These are phyloP conservation scores for Eumeta japonica DNA, from an alignment of 1,140 invertebrate species.

Conservation along the genomic window DNA sequence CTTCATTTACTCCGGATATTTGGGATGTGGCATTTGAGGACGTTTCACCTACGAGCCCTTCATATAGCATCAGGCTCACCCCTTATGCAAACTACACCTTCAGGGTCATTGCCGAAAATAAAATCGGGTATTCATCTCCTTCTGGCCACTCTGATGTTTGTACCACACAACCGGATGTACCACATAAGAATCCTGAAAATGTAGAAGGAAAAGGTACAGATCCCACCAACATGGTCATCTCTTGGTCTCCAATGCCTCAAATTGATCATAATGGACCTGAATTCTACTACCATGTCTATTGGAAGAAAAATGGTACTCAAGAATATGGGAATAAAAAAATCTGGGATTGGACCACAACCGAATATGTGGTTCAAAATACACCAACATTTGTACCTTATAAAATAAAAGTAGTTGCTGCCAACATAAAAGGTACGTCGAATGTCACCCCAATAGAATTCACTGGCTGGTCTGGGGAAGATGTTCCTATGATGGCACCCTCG, in stretches of 20 bases:
- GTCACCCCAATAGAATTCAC: conserved; percentile 76
- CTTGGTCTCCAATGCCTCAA: conserved; percentile 66
- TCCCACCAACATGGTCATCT: conserved; percentile 89
- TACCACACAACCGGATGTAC: conserved; percentile 83
- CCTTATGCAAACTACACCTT: conserved; percentile 98
- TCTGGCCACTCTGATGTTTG: conserved; percentile 81
- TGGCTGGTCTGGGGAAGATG: conserved; percentile 95
- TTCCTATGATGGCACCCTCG: conserved; percentile 76
- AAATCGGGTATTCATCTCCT: conserved; percentile 86
- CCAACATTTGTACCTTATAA: conserved; percentile 90
- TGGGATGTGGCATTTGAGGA: conserved; percentile 80
- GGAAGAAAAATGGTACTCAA: conserved; percentile 78
- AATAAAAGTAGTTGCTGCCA: conserved; percentile 88
- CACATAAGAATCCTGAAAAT: conserved; percentile 92
- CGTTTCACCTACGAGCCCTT: conserved; percentile 78
- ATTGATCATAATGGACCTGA: conserved; percentile 94
- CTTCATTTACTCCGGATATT: conserved; percentile 87
- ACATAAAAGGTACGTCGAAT: conserved; percentile 85
- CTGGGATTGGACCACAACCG: conserved; percentile 71
- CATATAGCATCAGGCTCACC: conserved; percentile 73
- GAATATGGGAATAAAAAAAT: no score
- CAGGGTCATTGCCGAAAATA: conserved; percentile 89
- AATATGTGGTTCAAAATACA: conserved; percentile 72
- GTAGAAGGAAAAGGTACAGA: conserved; percentile 86
- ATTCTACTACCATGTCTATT: conserved; percentile 89